Base-by-base conservation (phyloP, 1,140 invertebrate genomes). In the Marisa cornuarietis region DNA sequence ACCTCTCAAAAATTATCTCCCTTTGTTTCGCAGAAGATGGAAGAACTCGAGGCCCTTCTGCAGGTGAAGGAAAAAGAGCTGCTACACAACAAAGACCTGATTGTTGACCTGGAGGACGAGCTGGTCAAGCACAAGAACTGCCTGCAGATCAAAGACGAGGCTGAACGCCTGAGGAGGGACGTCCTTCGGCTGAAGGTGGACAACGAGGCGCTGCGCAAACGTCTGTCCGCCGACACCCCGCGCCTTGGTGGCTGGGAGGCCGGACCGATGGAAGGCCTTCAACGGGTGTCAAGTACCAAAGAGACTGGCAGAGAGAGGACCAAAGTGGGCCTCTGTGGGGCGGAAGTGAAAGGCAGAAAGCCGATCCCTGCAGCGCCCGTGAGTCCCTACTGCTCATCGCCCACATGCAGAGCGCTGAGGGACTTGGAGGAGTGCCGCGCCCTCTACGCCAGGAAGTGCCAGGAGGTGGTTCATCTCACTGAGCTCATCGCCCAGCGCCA, bases 91-190 rank as follows among this genome's bases (percentile, higher is more conserved):
- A 69, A 68, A n/a, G 76, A 77, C 76, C n/a, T 77, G 76, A 42
- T 77, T 11, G 76, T 77, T 22, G 76, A 77, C 22, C 65, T 77
- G 18, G 76, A 77, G 49, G 76, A 77, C 49, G 61, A 77, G 65
- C 65, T 77, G 16, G 76, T 63, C 26, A 10, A 52, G 20, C 76
- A 77, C 76, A 77, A 26, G 65, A 63, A 77, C 65, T 77, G 76
- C 51, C 42, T 54, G 42, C 22, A 54, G 31, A 22, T 77, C 42
- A 63, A 51, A 4, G 26, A 77, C 20, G 76, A 77, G 16, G 20
- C n/a, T 20, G 31, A 20, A 11, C 20, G 24, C 1, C 63, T 77
- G 7, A 18, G 51, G 49, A 77, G 66, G 65, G 65, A 77, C 62
- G 63, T 77, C 20, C 76, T 77, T 7, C 51, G 51, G 2, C 51